Base-by-base conservation (phyloP, 2,113 vertebrate species). In the Seriola quinqueradiata region DNA sequence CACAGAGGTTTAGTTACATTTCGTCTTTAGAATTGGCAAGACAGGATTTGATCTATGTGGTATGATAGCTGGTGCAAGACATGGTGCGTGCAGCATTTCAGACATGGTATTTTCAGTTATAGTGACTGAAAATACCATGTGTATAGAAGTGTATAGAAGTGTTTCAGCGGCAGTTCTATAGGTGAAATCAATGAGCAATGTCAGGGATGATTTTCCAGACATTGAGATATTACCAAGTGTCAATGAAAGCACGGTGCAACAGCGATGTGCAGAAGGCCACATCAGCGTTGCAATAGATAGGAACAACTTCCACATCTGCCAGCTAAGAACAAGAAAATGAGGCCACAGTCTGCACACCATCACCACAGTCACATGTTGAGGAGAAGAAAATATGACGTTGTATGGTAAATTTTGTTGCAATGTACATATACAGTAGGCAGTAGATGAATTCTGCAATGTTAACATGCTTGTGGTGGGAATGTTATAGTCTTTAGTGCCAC, bases 1-100 rank as follows among this genome's bases (percentile, higher is more conserved):
- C 54, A 76, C 52, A 9, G 36, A 63, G 60, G 52, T 65, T 61
- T 58, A 10, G 52, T 44, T 52, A 38, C 63, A 71, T 59, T 77
- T 82, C 8, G 2, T 36, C 38, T 59, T 78, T 23, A n/a, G 36
- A 68, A 71, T 3, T 16, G 52, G n/a, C 44, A 2, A 58, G 54
- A 36, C 48, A 10, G 66, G 16, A 11, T 83, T 61, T 63, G 42
- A 77, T 74, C 32, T 3, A 0, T 42, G 13, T 2, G 2, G 23
- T 34, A 5, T 12, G 54, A 46, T 23, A 64, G 61, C 34, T 14
- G n/a, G 4, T 52, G 8, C 19, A 32, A 14, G 70, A 59, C 7
- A 2, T 34, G 23, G 19, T 4, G 44, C 42, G 9, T 14, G 10
- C 25, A 48, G 38, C 54, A 23, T 59, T 23, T 57, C 25, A 28